Percentiles rank a stretch among this genome's conserved stretches.
phyloP scores from a whole-genome alignment of 2,888 invertebrate species.

The Tetanocera ferruginea region DNA sequence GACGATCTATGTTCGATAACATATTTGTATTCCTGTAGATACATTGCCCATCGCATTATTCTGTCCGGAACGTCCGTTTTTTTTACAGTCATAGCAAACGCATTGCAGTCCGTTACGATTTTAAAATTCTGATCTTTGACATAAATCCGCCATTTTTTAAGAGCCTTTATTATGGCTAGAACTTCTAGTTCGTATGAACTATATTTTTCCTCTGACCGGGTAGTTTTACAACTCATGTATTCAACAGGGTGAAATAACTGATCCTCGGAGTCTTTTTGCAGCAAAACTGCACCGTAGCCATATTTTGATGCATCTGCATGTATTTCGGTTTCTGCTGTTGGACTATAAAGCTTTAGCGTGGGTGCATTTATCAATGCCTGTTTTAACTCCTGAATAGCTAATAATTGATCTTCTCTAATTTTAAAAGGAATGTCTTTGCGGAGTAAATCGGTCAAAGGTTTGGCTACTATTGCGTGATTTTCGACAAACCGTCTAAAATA shows the following conservation, averaged over 20 bases:
- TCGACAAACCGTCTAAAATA: no score
- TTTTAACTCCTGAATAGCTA: no score
- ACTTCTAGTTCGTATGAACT: background rate
- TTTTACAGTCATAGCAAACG: slow-evolving; percentile 50
- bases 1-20: background rate
- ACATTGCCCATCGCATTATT: background rate
- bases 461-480: no score
- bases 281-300: background rate
- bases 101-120: slow-evolving; percentile 57
- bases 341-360: no score
- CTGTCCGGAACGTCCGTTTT: background rate
- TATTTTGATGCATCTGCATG: background rate
- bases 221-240: background rate
- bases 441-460: no score
- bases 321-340: no score
- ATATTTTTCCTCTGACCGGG: background rate
- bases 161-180: background rate
- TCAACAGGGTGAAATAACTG: no score
- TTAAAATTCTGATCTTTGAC: slow-evolving; percentile 55
- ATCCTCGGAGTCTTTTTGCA: background rate
- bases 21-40: background rate
- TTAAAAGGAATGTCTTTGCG: no score
- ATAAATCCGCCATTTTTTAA: slow-evolving; percentile 39
- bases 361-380: no score
- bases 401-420: no score